A percentile compares a stretch with the other conserved stretches of the same genome.
phyloP scores from a whole-genome alignment of 1,140 invertebrate species.

The Drosophila nigromelanica region DNA sequence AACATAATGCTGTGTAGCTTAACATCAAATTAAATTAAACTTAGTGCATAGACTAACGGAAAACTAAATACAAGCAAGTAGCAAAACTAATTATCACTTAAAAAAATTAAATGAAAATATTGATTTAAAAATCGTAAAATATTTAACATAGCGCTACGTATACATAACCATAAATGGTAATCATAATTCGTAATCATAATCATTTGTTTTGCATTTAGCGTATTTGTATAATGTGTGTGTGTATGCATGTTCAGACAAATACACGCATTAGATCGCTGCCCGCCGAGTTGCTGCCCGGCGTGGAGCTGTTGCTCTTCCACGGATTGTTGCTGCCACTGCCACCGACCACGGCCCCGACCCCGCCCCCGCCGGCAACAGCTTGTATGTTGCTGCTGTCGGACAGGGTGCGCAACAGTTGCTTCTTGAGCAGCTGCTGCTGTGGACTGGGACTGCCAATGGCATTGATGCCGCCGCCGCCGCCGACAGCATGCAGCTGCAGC shows the following conservation, averaged over 20 bases:
- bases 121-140: slow-evolving; percentile 64
- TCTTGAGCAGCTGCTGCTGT: slow-evolving; percentile 62
- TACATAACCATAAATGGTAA: slow-evolving; percentile 24
- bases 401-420: slow-evolving; percentile 65
- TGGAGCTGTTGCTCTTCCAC: slow-evolving; percentile 68
- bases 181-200: slow-evolving; percentile 32
- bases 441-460: slow-evolving; percentile 39
- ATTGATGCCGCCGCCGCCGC: slow-evolving; percentile 1
- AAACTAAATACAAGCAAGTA: slow-evolving; percentile 69
- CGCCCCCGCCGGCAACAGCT: background rate
- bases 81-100: slow-evolving; percentile 72
- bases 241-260: slow-evolving; percentile 57
- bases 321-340: slow-evolving; percentile 45
- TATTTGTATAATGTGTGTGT: slow-evolving; percentile 32
- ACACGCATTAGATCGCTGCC: slow-evolving; percentile 75
- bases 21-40: slow-evolving; percentile 53
- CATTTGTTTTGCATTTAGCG: slow-evolving; percentile 8
- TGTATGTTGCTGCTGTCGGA: slow-evolving; percentile 68
- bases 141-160: slow-evolving; percentile 54
- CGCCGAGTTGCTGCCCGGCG: slow-evolving; percentile 53
- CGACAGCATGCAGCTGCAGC: slow-evolving; percentile 30
- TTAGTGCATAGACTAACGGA: slow-evolving; percentile 66
- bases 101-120: slow-evolving; percentile 60
- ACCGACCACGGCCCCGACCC: background rate
- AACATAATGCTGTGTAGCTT: slow-evolving; percentile 54